Evolutionary conservation across 2,888 invertebrate species (phyloP).

Genomic region (Aricia artaxerxes): DNA sequence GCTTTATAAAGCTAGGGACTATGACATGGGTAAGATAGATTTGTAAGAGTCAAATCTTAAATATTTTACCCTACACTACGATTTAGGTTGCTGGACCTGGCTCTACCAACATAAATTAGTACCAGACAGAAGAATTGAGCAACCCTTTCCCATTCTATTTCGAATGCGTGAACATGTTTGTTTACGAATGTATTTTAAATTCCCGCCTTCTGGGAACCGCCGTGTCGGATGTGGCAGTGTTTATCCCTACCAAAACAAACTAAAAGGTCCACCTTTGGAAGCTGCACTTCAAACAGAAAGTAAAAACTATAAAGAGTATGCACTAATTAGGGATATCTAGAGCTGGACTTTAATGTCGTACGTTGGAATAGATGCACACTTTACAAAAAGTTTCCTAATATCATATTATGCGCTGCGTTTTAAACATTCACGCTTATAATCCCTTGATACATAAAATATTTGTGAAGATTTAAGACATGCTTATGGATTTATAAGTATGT

Average conservation of each 20-base stretch:
- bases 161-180: conserved; percentile 53
- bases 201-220: conserved; percentile 44
- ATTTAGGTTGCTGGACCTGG: not conserved
- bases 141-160: conserved; percentile 49
- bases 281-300: conserved; percentile 8
- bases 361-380: too few species aligned
- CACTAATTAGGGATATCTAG: not conserved
- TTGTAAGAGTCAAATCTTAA: too few species aligned
- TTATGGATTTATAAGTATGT: too few species aligned
- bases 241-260: conserved; percentile 21
- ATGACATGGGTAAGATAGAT: too few species aligned
- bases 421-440: too few species aligned
- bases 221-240: conserved; percentile 37
- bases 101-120: not conserved
- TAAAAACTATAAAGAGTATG: not conserved
- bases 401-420: too few species aligned
- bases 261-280: not conserved
- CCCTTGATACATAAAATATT: too few species aligned
- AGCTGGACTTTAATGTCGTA: not conserved
- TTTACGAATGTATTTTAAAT: conserved; percentile 67
- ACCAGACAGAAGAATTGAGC: conserved; percentile 33
- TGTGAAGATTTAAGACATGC: too few species aligned
- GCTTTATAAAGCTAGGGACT: too few species aligned
- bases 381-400: too few species aligned
- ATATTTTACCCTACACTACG: too few species aligned